Evolutionary conservation across 1,140 invertebrate genomes (phyloP), one percentile per base, ranked within the genome.

Genomic region (Nylanderia fulva): DNA sequence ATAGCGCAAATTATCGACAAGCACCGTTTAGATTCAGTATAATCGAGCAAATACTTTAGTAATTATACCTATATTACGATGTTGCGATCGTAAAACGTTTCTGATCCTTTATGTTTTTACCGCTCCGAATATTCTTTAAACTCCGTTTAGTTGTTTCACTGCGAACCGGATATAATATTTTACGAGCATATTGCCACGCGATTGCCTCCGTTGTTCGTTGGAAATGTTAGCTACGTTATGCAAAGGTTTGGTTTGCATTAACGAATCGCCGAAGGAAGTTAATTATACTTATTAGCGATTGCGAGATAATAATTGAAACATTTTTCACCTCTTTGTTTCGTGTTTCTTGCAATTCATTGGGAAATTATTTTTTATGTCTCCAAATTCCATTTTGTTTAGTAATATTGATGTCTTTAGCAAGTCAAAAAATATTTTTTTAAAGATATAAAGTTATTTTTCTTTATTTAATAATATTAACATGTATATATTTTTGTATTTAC

Each of bases 21-120:
- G 15, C n/a, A 2, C n/a, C 15, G 39, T 9, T 75, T 60, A 42
- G 33, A 75, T 39, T n/a, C 29, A 36, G 7, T 66, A 8, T 64
- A 64, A 33, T 79, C n/a, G 75, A 79, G 42, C n/a, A 39, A 60
- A 75, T 54, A 66, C n/a, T 66, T 13, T n/a, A 52, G 6, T 71
- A 71, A 82, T 82, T 71, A 42, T 0, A 58, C n/a, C 21, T 33
- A n/a, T 24, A 15, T 33, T 33, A 54, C 27, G 27, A 27, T 13
- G 24, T 42, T 80, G 9, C 29, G 45, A 54, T 36, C 13, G 29
- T 27, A 2, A 4, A 63, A 42, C 24, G 13, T 64, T 76, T 64
- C 58, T 60, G 15, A 75, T 75, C 33, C 48, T 18, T 18, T 45
- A 61, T 4, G 33, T 63, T 61, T 27, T 21, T 39, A 21, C 11